phyloP scores from a whole-genome alignment of 2,888 invertebrate species.

The Euzophera pinguis region DNA sequence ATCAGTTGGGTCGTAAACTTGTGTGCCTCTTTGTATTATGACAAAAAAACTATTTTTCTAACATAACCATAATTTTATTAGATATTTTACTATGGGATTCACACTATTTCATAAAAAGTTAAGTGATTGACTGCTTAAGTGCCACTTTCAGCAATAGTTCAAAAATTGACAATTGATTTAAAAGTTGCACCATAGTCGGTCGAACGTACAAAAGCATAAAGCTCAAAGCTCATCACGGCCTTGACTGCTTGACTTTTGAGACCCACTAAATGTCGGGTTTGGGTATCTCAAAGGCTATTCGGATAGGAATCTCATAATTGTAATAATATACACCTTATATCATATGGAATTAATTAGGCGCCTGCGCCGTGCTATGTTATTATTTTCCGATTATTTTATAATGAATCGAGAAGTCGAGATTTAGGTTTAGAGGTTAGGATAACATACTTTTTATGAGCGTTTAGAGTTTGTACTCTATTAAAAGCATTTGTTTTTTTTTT shows the following conservation, averaged over 20 bases:
- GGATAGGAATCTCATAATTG: conserved; percentile 52
- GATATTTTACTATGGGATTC: too few relatives aligned
- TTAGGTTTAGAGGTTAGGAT: neutral
- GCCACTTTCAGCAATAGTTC: too few relatives aligned
- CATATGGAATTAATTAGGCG: conserved; percentile 21
- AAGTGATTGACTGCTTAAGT: too few relatives aligned
- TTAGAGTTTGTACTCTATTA: too few relatives aligned
- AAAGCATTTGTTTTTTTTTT: too few relatives aligned
- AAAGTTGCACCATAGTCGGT: conserved; percentile 16
- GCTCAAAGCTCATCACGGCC: conserved; percentile 49
- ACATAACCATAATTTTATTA: too few relatives aligned
- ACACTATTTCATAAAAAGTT: too few relatives aligned
- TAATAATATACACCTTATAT: conserved; percentile 43
- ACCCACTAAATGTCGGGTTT: conserved; percentile 54
- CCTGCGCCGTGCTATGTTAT: neutral
- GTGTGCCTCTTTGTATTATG: too few relatives aligned
- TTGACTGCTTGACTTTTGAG: conserved; percentile 68
- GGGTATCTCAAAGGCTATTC: conserved; percentile 49
- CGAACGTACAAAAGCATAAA: conserved; percentile 25
- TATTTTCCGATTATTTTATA: conserved; percentile 5
- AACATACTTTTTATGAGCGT: too few relatives aligned
- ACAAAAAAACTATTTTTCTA: too few relatives aligned
- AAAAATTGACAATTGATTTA: neutral
- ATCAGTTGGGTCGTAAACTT: too few relatives aligned
- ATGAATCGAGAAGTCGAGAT: neutral